These are phyloP conservation scores for Rhynchophorus ferrugineus DNA, from an alignment of 1,140 invertebrate species.

Conservation along the genomic window DNA sequence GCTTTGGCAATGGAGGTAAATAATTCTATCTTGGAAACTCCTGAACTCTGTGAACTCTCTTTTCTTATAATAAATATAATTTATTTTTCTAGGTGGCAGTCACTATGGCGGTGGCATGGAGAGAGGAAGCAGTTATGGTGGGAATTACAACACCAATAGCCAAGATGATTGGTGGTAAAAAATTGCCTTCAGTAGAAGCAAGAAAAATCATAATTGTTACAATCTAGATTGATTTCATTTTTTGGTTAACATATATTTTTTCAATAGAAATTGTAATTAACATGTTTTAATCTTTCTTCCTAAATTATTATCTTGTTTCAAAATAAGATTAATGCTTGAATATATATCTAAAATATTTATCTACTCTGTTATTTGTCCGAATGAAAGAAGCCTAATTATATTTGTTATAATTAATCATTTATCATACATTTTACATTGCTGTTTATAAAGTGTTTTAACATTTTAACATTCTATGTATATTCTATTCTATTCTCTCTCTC, in stretches of 20 bases:
- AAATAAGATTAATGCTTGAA: neutral
- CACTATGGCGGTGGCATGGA: constrained; percentile 27
- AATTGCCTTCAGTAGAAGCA: constrained; percentile 7
- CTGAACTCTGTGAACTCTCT: neutral
- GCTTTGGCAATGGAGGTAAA: constrained; percentile 32
- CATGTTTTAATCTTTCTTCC: neutral
- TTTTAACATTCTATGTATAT: too few relatives aligned
- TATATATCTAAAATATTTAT: neutral
- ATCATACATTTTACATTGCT: too few relatives aligned
- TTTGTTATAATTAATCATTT: too few relatives aligned
- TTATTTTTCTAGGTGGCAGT: constrained; percentile 13
- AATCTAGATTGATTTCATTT: constrained; percentile 5
- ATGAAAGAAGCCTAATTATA: too few relatives aligned
- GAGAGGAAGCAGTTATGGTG: constrained; percentile 36
- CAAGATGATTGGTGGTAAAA: constrained; percentile 38
- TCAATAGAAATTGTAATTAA: neutral
- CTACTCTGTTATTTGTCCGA: too few relatives aligned
- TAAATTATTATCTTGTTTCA: neutral
- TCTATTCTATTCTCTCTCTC: too few relatives aligned
- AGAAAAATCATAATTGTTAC: constrained; percentile 4
- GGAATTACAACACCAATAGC: constrained; percentile 34
- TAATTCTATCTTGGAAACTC: neutral
- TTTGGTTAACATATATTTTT: neutral
- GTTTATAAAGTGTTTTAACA: too few relatives aligned
- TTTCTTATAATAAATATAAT: constrained; percentile 1